Evolutionary conservation across 2,888 invertebrate species (phyloP).

Genomic region (Acanthococcus lagerstroemiae): DNA sequence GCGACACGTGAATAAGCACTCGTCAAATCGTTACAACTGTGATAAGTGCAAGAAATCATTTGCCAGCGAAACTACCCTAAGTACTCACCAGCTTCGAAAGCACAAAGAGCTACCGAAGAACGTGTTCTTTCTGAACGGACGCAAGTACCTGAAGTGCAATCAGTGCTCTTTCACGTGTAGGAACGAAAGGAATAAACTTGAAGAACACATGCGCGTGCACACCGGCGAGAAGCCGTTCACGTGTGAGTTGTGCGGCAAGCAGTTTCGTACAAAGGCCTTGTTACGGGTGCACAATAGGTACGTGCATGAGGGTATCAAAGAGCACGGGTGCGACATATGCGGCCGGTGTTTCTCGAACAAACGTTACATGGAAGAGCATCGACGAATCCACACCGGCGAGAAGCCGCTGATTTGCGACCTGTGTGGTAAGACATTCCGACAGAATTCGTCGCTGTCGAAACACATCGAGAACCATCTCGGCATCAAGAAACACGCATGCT

Average conservation of each 20-base stretch:
- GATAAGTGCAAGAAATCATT: not conserved
- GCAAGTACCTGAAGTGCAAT: conserved; percentile 43
- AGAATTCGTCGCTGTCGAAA: conserved; percentile 46
- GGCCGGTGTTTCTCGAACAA: conserved; percentile 45
- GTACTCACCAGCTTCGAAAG: not conserved
- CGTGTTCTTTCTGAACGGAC: conserved; percentile 38
- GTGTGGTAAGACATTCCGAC: conserved; percentile 41
- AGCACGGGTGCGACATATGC: conserved; percentile 47
- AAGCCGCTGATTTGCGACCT: conserved; percentile 43
- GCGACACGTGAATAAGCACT: too few relatives aligned
- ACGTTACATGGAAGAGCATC: conserved; percentile 44
- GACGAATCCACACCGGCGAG: conserved; percentile 44
- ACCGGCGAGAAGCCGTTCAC: conserved; percentile 37
- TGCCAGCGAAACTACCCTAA: not conserved
- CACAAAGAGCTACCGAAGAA: not conserved
- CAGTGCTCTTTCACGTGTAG: conserved; percentile 38
- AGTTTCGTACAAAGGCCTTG: conserved; percentile 35
- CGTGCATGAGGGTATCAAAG: conserved; percentile 44
- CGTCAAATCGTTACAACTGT: too few relatives aligned
- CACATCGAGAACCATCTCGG: conserved; percentile 48
- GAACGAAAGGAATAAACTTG: conserved; percentile 25
- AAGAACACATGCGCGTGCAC: conserved; percentile 35
- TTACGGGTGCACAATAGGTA: conserved; percentile 46
- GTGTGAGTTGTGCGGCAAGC: conserved; percentile 37
- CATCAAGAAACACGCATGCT: conserved; percentile 45